phyloP scores from a whole-genome alignment of 2,113 vertebrate species.

The Eudyptes chrysolophus region DNA sequence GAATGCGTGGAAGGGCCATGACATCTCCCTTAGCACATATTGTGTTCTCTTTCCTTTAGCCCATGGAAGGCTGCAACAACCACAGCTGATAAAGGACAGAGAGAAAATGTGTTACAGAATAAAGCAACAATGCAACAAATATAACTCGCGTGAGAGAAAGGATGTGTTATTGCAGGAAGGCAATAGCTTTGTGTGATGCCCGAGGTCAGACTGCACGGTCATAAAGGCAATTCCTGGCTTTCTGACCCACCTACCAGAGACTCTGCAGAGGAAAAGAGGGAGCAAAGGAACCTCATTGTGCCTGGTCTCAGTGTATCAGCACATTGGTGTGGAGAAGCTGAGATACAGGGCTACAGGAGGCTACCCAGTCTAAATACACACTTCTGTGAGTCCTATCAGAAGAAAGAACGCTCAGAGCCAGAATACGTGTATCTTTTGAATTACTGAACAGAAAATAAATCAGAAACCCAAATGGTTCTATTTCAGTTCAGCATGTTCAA shows the following conservation, averaged over 20 bases:
- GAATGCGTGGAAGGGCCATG: neutral
- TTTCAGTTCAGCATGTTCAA: neutral
- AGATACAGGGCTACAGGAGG: neutral
- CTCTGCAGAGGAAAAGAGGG: neutral
- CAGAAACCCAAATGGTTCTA: neutral
- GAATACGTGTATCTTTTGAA: neutral
- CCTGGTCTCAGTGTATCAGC: neutral
- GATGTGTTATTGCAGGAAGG: neutral
- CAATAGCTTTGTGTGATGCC: neutral
- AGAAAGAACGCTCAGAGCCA: neutral
- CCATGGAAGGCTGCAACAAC: neutral
- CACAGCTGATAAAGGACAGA: neutral
- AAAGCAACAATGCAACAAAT: neutral
- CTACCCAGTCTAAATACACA: neutral
- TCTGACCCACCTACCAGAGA: neutral
- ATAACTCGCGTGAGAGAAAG: neutral
- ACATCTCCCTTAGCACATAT: neutral
- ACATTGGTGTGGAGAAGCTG: neutral
- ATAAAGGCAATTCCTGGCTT: neutral
- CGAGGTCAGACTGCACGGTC: neutral
- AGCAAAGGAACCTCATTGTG: neutral
- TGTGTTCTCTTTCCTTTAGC: neutral
- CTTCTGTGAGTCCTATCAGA: neutral
- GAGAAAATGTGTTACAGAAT: neutral
- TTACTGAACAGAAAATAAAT: neutral